Base-by-base conservation (phyloP, 2,797 vertebrate species). In the Todus mexicanus region DNA sequence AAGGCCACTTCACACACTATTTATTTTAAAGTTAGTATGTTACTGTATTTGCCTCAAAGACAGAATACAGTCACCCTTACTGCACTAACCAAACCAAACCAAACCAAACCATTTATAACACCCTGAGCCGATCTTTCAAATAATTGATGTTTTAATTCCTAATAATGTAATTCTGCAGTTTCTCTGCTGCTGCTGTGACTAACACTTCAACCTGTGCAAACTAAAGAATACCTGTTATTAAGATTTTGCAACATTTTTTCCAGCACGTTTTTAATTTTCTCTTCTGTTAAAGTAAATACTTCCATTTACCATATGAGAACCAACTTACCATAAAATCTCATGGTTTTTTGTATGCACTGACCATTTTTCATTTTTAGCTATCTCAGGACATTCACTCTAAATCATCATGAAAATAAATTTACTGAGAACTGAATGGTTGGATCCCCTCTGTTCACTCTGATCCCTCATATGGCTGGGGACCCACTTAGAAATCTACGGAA, bases 1-100 rank as follows among this genome's bases (percentile, higher is more conserved):
- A 94, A 94, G 71, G 29, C 15, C 27, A 72, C 60, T 90, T 94
- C 83, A 90, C 88, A 94, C 76, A 56, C 38, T 86, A 82, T 81
- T 92, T 93, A 74, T 74, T 92, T 93, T 86, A 92, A 86, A 78
- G 90, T 72, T 72, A 84, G 9, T 43, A 27, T 3, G 2, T 64
- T 90, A 70, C 50, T 76, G 12, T 69, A 64, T 91, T 90, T 86
- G 87, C 16, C 35, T 89, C 61, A 87, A 87, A 85, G 42, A 26
- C 25, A 68, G n/a, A 70, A 73, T 51, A 45, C 9, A 80, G 8
- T 50, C 37, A 72, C 31, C 9, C 27, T 57, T 84, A 42, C 7
- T 53, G 12, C 15, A 60, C 42, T 1, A 50, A 68, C n/a, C n/a
- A n/a, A n/a, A n/a, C n/a, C n/a, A n/a, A n/a, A n/a, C n/a, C n/a